These are phyloP conservation scores for Perca schrenkii DNA, from an alignment of 2,113 vertebrate species.

Conservation along the genomic window DNA sequence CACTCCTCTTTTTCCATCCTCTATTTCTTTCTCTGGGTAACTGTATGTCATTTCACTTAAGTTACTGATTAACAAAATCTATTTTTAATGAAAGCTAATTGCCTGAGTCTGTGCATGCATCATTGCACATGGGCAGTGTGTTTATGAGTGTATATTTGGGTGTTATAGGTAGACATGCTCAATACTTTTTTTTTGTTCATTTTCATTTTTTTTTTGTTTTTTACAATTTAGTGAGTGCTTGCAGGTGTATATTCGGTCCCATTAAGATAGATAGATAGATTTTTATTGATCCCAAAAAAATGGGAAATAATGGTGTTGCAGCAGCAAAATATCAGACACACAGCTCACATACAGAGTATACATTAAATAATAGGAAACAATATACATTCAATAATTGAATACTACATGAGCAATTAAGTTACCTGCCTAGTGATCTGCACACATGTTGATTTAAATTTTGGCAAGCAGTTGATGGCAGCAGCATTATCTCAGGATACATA, in stretches of 20 bases:
- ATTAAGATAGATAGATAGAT: too few species aligned
- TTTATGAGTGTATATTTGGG: not conserved
- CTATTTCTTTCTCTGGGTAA: slow-evolving; percentile 16
- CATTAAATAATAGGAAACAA: too few species aligned
- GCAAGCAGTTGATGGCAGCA: slow-evolving; percentile 5
- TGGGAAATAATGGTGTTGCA: too few species aligned
- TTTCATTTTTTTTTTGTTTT: not conserved
- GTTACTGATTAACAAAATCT: slow-evolving; percentile 56
- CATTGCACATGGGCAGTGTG: not conserved
- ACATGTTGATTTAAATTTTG: slow-evolving; percentile 20
- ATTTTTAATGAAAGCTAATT: slow-evolving; percentile 49
- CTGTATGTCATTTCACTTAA: slow-evolving; percentile 55
- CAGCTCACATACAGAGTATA: too few species aligned
- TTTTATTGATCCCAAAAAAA: too few species aligned
- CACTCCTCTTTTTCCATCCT: not conserved
- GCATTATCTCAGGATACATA: not conserved
- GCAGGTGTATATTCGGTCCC: not conserved
- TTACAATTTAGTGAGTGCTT: not conserved
- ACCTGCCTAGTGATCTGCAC: not conserved
- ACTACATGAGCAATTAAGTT: too few species aligned
- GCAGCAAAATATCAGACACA: too few species aligned
- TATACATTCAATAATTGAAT: too few species aligned
- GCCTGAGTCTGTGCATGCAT: slow-evolving; percentile 22
- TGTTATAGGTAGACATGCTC: not conserved
- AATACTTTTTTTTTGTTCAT: too few species aligned